A percentile compares a stretch with the other conserved stretches of the same genome.
These are phyloP conservation scores for Chironomus tentans DNA, from an alignment of 2,888 invertebrate species.

Conservation along the genomic window DNA sequence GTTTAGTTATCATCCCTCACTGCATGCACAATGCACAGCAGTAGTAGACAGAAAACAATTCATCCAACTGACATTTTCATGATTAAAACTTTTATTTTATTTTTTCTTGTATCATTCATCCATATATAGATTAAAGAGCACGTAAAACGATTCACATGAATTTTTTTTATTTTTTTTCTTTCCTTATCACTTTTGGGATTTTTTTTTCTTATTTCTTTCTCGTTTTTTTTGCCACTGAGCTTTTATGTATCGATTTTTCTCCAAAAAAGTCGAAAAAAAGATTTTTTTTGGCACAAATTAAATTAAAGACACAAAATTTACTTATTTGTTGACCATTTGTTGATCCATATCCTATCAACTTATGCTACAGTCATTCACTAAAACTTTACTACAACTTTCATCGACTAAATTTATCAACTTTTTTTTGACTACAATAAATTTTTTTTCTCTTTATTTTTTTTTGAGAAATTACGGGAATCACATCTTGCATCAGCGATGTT, in stretches of 20 bases:
- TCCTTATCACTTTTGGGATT: slow-evolving; percentile 17
- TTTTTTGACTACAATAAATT: neutral
- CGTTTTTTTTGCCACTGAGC: neutral
- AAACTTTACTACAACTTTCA: neutral
- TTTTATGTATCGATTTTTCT: slow-evolving; percentile 17
- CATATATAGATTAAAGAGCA: neutral
- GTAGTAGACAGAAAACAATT: no score
- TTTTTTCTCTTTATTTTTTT: neutral
- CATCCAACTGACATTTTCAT: no score
- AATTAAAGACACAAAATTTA: neutral
- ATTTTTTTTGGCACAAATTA: neutral
- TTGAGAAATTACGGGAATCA: neutral
- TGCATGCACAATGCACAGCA: no score
- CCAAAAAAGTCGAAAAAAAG: neutral
- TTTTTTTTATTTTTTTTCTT: neutral
- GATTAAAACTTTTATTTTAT: no score
- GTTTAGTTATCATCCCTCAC: no score
- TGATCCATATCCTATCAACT: no score
- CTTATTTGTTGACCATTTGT: neutral
- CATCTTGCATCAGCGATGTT: slow-evolving; percentile 16
- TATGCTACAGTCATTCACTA: no score
- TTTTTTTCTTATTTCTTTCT: neutral
- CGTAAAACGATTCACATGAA: neutral
- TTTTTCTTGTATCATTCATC: no score
- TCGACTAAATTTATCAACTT: neutral